Conservation (phyloP, 2,888 invertebrate genomes). For the Odontocolon sp. region DNA sequence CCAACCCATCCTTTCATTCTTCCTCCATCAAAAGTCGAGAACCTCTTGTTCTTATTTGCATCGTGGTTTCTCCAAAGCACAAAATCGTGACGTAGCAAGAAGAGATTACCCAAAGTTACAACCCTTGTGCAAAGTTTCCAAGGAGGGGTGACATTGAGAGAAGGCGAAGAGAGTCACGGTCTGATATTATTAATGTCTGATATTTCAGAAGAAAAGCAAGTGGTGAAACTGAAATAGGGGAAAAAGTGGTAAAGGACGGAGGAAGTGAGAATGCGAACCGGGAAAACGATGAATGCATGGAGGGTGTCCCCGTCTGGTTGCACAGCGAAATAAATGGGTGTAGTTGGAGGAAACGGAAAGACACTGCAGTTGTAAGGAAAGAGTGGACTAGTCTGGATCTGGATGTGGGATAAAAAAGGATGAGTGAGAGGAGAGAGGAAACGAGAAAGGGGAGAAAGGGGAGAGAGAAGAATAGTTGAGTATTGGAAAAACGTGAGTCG, state of each 20-base stretch:
- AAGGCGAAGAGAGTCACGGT: neutral
- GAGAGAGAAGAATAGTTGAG: constrained; percentile 20
- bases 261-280: constrained; percentile 4
- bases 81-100: constrained; percentile 11
- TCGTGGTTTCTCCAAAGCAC: neutral
- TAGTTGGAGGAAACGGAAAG: constrained; percentile 43
- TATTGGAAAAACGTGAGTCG: constrained; percentile 58
- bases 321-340: constrained; percentile 15
- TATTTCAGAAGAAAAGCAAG: constrained; percentile 19
- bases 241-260: constrained; percentile 22
- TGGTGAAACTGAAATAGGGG: constrained; percentile 23
- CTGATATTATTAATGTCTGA: neutral
- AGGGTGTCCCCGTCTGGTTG: constrained; percentile 4
- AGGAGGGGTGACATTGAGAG: neutral
- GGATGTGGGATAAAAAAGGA: neutral
- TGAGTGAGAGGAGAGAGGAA: neutral
- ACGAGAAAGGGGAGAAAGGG: constrained; percentile 4
- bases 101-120: constrained; percentile 3
- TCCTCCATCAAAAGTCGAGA: neutral
- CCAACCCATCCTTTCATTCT: neutral
- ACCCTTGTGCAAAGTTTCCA: neutral
- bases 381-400: neutral
- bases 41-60: constrained; percentile 22
- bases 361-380: constrained; percentile 23
- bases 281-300: constrained; percentile 1